Evolutionary conservation across 1,140 invertebrate genomes (phyloP), one percentile per base, ranked within the genome.

Genomic region (Apis cerana): DNA sequence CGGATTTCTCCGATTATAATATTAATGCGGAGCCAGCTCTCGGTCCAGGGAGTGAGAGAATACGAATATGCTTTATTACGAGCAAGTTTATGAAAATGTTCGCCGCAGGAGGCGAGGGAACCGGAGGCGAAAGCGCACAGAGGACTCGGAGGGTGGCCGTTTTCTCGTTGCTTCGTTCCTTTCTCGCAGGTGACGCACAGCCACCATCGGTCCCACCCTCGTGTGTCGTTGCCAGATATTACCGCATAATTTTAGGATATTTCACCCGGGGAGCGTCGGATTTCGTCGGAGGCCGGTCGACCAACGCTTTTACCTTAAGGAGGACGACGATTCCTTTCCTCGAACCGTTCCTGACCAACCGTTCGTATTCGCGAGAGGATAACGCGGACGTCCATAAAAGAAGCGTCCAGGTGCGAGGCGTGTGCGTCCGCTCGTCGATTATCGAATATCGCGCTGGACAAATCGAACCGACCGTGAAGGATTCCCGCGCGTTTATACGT

Each of bases 231-330:
- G 72, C 82, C 85, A 86, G 85, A 92, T 92, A 92, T 92, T 92
- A 90, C 91, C 85, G 91, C 90, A 92, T 92, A 92, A 92, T 92
- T 91, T 91, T 88, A 21, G 82, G 82, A 91, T 92, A 91, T 91
- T 91, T 92, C 91, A 92, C 83, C 80, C 50, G 77, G 70, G 33
- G 33, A 43, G 52, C 75, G 82, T 77, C 50, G 72, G 68, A 89
- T 86, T 85, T 83, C 82, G 65, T 33, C 33, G 33, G 33, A 27
- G 27, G 64, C 59, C 75, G 61, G 62, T 54, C 75, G 81, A 72
- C 72, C 43, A 59, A 33, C 52, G 79, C 79, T 69, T 76, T 82
- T 81, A 82, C 33, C 33, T 43, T 7, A 52, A 65, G 71, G 67
- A 69, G 86, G 84, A 77, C 27, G 75, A 7, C 12, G 70, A 67